Base-by-base conservation (phyloP, 2,888 invertebrate genomes). In the Campoletis raptor region DNA sequence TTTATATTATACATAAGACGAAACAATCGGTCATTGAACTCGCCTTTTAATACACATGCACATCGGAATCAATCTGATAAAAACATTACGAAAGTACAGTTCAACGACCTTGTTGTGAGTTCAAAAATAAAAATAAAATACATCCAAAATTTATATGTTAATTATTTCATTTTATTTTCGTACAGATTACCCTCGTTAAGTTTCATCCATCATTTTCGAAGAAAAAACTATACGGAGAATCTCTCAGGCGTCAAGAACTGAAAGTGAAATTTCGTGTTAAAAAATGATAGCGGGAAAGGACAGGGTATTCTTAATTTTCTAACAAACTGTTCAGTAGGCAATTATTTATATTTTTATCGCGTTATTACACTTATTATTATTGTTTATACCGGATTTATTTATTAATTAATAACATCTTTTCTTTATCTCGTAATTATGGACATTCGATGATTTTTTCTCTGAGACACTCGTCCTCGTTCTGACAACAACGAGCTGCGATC, bases 401-500 rank as follows among this genome's bases (percentile, higher is more conserved):
- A 30, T 61, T 10, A 61, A 15, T 15, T 21, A 18, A 37, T 15
- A 8, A 12, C 8, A 2, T 69, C 0, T 21, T 15, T 45, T 45
- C 7, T 10, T 45, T 48, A 37, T 37, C 36, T 36, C 15, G 30
- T n/a, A 52, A 48, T 83, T 61, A 82, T 72, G 52, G 48, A 42
- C 83, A 83, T 15, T 10, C n/a, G 42, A 83, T 64, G 9, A 85
- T 70, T 30, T 84, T 73, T 54, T 88, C 79, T 9, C 66, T 73
- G 0, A 45, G 18, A 57, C 91, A 90, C 5, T 21, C 54, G 5
- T 88, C 73, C 12, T 85, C 69, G 77, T 90, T 79, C 40, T 85
- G 83, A 45, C 91, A 91, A 78, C 91, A 91, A 21, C 81, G 88
- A 5, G 85, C 85, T 10, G 86, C 88, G 21, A 83, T 83, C 8